Percentiles rank a stretch among this genome's conserved stretches.
phyloP scores from a whole-genome alignment of 2,113 vertebrate genomes.

The Sterrhoptilus dennistouni region DNA sequence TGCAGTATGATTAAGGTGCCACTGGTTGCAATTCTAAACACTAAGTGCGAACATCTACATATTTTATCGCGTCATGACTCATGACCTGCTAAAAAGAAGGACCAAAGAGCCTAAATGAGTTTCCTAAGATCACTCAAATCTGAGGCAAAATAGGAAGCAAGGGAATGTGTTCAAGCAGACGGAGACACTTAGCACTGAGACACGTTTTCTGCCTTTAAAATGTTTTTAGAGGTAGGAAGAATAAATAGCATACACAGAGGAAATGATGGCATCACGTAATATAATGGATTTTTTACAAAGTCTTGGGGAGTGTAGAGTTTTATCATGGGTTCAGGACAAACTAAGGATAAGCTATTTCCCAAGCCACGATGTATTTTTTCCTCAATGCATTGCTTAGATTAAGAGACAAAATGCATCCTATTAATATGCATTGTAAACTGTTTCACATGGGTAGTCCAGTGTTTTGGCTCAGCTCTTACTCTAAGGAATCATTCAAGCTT shows the following conservation, averaged over 20 bases:
- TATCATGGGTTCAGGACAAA: not conserved
- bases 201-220: not conserved
- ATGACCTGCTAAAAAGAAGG: not conserved
- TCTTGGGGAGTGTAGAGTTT: not conserved
- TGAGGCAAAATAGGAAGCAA: not conserved
- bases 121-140: not conserved
- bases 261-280: not conserved
- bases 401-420: constrained; percentile 12
- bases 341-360: not conserved
- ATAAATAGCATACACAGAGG: not conserved
- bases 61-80: not conserved
- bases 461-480: constrained; percentile 28
- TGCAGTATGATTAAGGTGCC: not conserved
- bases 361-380: not conserved
- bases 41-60: not conserved
- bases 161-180: not conserved
- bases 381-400: not conserved
- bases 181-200: not conserved
- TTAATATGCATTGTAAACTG: not conserved
- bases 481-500: constrained; percentile 20
- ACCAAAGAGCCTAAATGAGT: not conserved
- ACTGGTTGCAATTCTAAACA: accelerated
- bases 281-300: not conserved
- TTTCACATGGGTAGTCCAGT: not conserved
- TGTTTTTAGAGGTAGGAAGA: not conserved